Evolutionary conservation across 2,113 vertebrate species (phyloP).

Genomic region (Zonotrichia leucophrys): DNA sequence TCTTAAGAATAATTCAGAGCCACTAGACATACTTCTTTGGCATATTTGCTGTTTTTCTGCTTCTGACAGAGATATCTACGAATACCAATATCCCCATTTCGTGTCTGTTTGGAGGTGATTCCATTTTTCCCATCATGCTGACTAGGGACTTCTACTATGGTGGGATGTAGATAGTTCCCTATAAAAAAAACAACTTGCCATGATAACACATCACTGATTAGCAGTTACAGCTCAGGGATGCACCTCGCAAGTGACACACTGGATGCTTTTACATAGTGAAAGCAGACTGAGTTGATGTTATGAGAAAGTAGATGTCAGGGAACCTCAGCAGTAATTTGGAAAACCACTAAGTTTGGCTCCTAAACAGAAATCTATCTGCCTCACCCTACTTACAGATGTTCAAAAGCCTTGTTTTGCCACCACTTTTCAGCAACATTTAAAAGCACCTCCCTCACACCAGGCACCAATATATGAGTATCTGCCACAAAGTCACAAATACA

Average conservation of each 20-base stretch:
- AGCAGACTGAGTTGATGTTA: not conserved
- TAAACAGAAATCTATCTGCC: not conserved
- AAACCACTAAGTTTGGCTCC: not conserved
- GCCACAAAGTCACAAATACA: not conserved
- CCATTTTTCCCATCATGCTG: not conserved
- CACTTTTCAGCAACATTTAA: not conserved
- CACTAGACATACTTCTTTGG: not conserved
- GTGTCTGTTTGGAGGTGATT: not conserved
- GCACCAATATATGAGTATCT: not conserved
- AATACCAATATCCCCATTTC: not conserved
- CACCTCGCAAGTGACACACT: not conserved
- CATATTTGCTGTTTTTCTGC: not conserved
- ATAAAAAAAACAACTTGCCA: not conserved
- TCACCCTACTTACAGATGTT: accelerated
- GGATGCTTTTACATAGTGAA: not conserved
- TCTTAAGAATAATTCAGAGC: not conserved
- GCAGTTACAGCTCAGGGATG: not conserved
- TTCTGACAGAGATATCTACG: not conserved
- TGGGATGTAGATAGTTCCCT: not conserved
- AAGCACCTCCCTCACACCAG: not conserved
- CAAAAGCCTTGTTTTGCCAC: not conserved
- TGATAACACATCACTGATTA: not conserved
- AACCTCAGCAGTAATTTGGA: not conserved
- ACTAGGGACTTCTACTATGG: not conserved
- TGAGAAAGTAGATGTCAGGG: not conserved